Evolutionary conservation across 2,113 vertebrate species (phyloP).

Genomic region (Erpornis zantholeuca): DNA sequence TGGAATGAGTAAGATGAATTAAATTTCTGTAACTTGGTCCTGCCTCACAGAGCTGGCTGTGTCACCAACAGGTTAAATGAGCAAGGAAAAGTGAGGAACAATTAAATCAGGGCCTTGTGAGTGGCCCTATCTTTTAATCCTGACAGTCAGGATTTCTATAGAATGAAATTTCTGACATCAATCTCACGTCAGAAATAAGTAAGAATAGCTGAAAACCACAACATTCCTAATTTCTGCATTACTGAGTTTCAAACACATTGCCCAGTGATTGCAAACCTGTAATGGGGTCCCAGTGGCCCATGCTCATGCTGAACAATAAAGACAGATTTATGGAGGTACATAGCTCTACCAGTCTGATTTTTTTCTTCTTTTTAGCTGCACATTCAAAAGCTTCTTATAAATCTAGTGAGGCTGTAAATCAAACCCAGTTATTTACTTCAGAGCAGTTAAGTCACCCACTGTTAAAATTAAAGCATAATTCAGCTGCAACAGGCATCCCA

Average conservation of each 20-base stretch:
- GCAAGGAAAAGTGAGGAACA: neutral
- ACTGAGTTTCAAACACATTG: constrained; percentile 2
- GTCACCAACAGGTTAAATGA: neutral
- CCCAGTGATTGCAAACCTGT: constrained; percentile 41
- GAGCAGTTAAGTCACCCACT: constrained; percentile 52
- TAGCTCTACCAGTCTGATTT: neutral
- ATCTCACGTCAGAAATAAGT: neutral
- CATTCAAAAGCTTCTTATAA: constrained; percentile 44
- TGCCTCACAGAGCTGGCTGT: neutral
- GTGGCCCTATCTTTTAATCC: neutral
- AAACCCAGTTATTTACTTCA: constrained; percentile 57
- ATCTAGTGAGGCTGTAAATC: constrained; percentile 54
- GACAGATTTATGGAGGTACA: constrained; percentile 59
- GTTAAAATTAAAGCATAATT: constrained; percentile 65
- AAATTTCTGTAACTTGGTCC: neutral
- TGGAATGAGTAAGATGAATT: neutral
- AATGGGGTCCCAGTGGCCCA: constrained; percentile 32
- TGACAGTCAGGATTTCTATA: neutral
- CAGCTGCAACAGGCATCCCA: neutral
- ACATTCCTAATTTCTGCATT: constrained; percentile 31
- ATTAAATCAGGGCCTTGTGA: neutral
- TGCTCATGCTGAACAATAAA: constrained; percentile 37
- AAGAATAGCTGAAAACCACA: neutral
- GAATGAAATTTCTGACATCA: neutral
- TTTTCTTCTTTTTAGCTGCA: constrained; percentile 17